Base-by-base conservation (phyloP, 2,113 vertebrate species). In the Sturnus vulgaris region DNA sequence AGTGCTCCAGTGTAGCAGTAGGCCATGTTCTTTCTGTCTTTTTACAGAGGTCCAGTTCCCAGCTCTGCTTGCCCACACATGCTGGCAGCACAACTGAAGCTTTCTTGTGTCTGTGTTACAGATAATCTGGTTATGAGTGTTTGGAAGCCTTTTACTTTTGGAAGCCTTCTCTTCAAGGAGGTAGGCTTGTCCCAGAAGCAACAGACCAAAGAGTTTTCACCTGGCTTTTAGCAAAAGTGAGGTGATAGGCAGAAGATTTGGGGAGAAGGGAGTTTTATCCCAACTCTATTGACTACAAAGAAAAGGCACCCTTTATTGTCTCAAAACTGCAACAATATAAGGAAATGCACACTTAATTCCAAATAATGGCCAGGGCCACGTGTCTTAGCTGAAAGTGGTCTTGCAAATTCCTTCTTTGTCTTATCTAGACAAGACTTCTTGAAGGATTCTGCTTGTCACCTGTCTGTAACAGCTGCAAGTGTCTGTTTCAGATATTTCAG, bases 381-480 rank as follows among this genome's bases (percentile, higher is more conserved):
- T 75, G 40, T 72, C 49, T 64, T 60, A 16, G 47, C 60, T 85
- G 60, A 44, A 82, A 83, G 15, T 37, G 42, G 18, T 49, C 79
- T 60, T 73, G 63, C 44, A 88, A 53, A 88, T 95, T 81, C 86
- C 66, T 88, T 47, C 56, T 91, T 22, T 77, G 40, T 42, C 73
- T 71, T 52, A 77, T 70, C 50, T 53, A 30, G 39, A 63, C 50
- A 71, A 64, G 61, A 61, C n/a, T 72, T 63, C 53, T 42, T 2
- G 5, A 79, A 64, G 76, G 10, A 42, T 87, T 86, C 47, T 69
- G 50, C 56, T 82, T 76, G 56, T 86, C 82, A 82, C 79, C 90
- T 96, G 88, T 95, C 90, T 88, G 35, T 70, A 93, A 93, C 97
- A 97, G 95, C 95, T 96, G 96, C 69, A 66, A 79, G 22, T 52